Conservation (phyloP, 2,113 vertebrate species). For the Philantomba maxwellii region DNA sequence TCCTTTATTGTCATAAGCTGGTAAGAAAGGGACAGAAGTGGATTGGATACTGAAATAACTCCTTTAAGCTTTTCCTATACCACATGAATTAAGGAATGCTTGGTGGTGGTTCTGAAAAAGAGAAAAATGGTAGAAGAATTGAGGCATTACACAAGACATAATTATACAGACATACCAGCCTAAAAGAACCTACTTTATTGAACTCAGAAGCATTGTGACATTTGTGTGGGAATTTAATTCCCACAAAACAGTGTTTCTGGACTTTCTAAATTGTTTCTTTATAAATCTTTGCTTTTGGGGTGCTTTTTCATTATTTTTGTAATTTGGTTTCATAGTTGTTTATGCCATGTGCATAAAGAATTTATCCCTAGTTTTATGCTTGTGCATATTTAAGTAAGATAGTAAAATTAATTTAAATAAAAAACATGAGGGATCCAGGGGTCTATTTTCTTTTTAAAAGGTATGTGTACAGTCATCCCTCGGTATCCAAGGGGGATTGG, state of each 20-base stretch:
- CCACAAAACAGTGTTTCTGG: background rate
- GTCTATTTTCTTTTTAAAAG: slow-evolving; percentile 16
- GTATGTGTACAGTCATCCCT: background rate
- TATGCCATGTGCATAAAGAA: background rate
- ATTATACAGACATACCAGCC: background rate
- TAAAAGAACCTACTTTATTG: background rate
- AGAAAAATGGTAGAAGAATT: background rate
- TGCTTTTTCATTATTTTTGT: background rate
- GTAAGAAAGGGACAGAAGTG: background rate
- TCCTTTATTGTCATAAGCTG: background rate
- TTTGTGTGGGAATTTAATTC: slow-evolving; percentile 15
- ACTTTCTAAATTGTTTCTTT: background rate
- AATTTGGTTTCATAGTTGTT: background rate
- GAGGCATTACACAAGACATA: background rate
- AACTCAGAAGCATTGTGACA: background rate
- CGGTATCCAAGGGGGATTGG: background rate
- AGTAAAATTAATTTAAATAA: slow-evolving; percentile 9
- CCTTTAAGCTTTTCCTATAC: background rate
- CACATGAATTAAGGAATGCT: background rate
- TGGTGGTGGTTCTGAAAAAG: background rate
- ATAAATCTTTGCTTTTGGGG: background rate
- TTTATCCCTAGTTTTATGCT: background rate
- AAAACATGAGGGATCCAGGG: background rate
- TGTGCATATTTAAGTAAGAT: background rate
- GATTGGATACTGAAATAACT: background rate